Conservation (phyloP, 2,888 invertebrate genomes). For the Agrochola macilenta region DNA sequence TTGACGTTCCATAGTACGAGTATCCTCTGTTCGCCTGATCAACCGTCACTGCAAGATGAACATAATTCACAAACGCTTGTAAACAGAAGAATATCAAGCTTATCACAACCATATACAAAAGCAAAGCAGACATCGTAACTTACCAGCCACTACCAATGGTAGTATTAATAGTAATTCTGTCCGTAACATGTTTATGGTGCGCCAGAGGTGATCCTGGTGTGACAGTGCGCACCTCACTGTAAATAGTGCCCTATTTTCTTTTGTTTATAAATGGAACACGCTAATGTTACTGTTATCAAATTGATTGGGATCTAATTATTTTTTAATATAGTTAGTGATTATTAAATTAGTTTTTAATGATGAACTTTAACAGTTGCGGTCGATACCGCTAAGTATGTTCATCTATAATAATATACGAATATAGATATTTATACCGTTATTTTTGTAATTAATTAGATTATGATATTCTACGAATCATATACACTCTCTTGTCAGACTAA, state of each 20-base stretch:
- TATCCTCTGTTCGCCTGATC: slow-evolving; percentile 39
- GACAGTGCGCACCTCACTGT: slow-evolving; percentile 38
- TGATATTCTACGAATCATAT: background rate
- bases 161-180: slow-evolving; percentile 68
- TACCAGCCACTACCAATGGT: slow-evolving; percentile 71
- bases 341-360: slow-evolving; percentile 60
- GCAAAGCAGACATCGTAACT: slow-evolving; percentile 62
- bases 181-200: slow-evolving; percentile 56
- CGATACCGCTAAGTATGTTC: background rate
- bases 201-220: slow-evolving; percentile 24
- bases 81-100: slow-evolving; percentile 26
- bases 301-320: slow-evolving; percentile 42
- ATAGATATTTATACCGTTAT: background rate
- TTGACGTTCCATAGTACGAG: slow-evolving; percentile 64
- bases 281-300: slow-evolving; percentile 35
- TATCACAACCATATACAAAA: slow-evolving; percentile 22
- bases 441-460: background rate
- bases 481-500: background rate
- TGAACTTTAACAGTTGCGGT: slow-evolving; percentile 28
- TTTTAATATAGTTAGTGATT: slow-evolving; percentile 50
- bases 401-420: background rate
- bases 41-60: slow-evolving; percentile 43
- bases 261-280: slow-evolving; percentile 41
- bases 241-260: background rate
- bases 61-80: slow-evolving; percentile 31